Conservation (phyloP, 2,113 vertebrate species). For the Dolichotis patagonum region DNA sequence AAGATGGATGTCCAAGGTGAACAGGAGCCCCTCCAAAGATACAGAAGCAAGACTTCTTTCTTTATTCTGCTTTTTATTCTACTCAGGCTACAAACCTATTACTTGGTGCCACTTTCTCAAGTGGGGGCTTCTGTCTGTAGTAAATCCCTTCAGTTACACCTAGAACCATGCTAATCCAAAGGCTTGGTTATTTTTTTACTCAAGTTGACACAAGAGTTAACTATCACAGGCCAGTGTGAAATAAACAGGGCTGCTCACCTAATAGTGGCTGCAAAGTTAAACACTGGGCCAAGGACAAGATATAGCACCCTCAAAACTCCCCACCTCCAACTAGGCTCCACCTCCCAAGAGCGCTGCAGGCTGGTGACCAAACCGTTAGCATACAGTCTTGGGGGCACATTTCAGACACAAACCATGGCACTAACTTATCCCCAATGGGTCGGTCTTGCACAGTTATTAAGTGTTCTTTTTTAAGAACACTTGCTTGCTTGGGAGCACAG, state of each 20-base stretch:
- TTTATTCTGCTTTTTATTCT: background rate
- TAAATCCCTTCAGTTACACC: background rate
- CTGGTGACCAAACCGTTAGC: background rate
- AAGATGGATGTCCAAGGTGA: background rate
- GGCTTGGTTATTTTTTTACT: background rate
- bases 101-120: background rate
- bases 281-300: background rate
- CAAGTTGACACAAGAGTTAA: background rate
- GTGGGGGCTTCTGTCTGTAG: background rate
- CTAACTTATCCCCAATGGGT: background rate
- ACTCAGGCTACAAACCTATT: background rate
- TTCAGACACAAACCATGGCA: background rate
- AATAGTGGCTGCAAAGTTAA: background rate
- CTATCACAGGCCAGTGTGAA: background rate
- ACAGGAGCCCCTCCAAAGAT: background rate
- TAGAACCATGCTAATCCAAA: background rate
- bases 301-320: background rate
- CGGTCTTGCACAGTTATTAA: background rate
- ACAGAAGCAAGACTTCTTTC: background rate
- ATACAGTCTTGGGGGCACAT: background rate
- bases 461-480: background rate
- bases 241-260: background rate
- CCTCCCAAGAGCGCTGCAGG: background rate
- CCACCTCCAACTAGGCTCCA: background rate
- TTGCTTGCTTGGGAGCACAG: background rate